A percentile compares a stretch with the other conserved stretches of the same genome.
These are phyloP conservation scores for Sciaenops ocellatus DNA, from an alignment of 2,797 vertebrate species.

Conservation along the genomic window DNA sequence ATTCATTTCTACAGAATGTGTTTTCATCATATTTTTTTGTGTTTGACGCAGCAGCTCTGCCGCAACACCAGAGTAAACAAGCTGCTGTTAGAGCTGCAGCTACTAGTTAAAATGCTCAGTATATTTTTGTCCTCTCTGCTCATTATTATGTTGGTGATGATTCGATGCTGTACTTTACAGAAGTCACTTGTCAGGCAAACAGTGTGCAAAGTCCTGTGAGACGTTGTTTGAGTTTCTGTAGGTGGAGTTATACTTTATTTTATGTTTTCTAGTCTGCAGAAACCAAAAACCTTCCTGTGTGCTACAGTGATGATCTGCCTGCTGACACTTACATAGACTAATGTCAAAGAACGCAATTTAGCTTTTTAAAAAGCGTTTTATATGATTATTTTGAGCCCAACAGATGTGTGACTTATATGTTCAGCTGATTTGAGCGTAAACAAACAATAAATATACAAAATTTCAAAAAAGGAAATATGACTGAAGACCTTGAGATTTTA, in stretches of 20 bases:
- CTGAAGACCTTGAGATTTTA: too few species aligned
- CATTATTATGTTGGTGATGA: not conserved
- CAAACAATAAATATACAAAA: too few species aligned
- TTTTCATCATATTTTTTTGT: not conserved
- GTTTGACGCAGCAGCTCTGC: not conserved
- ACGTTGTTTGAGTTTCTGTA: not conserved
- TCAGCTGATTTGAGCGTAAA: not conserved
- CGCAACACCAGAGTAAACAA: not conserved
- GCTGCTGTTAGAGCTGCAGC: not conserved
- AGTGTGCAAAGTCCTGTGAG: not conserved
- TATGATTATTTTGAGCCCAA: not conserved
- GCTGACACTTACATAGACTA: too few species aligned
- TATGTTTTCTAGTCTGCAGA: too few species aligned
- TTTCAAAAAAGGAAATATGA: too few species aligned
- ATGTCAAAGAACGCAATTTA: too few species aligned
- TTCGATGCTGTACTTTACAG: not conserved
- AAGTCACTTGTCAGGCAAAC: not conserved
- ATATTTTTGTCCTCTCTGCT: not conserved
- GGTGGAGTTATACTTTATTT: not conserved
- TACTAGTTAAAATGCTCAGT: not conserved
- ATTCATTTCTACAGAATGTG: slow-evolving; percentile 25
- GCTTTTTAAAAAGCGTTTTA: too few species aligned
- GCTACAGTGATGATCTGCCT: not conserved
- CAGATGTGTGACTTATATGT: not conserved
- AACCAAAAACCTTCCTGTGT: not conserved